Evolutionary conservation across 2,888 invertebrate species (phyloP).

Genomic region (Mesoligia furuncula): DNA sequence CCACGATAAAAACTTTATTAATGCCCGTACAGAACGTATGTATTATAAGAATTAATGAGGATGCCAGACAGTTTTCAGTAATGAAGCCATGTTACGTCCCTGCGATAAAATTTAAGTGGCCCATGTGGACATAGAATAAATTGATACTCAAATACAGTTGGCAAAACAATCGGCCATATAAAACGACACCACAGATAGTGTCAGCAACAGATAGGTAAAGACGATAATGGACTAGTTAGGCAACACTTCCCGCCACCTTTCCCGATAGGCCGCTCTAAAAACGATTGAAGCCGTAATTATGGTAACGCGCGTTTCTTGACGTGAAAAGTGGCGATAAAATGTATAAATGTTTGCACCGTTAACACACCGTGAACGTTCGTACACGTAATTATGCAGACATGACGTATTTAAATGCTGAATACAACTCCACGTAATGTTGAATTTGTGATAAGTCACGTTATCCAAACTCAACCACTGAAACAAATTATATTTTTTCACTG

Average conservation of each 20-base stretch:
- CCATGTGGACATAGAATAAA: constrained; percentile 69
- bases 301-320: constrained; percentile 52
- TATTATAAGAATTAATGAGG: constrained; percentile 67
- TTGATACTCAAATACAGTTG: constrained; percentile 59
- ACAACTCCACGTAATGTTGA: constrained; percentile 44
- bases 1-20: constrained; percentile 65
- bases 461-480: constrained; percentile 39
- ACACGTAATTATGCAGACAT: constrained; percentile 63
- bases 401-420: constrained; percentile 63
- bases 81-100: constrained; percentile 74
- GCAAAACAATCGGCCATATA: constrained; percentile 56
- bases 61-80: constrained; percentile 69
- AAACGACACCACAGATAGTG: constrained; percentile 46
- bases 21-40: constrained; percentile 55
- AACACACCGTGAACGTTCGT: constrained; percentile 51
- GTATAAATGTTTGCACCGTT: constrained; percentile 60
- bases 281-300: constrained; percentile 52
- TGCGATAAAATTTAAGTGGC: constrained; percentile 77
- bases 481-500: constrained; percentile 44
- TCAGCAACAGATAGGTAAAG: constrained; percentile 56
- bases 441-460: constrained; percentile 59
- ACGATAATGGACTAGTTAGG: constrained; percentile 40
- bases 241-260: no score
- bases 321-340: constrained; percentile 55
- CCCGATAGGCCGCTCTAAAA: constrained; percentile 49